Conservation (phyloP, 2,797 vertebrate genomes). For the Girardinus metallicus region DNA sequence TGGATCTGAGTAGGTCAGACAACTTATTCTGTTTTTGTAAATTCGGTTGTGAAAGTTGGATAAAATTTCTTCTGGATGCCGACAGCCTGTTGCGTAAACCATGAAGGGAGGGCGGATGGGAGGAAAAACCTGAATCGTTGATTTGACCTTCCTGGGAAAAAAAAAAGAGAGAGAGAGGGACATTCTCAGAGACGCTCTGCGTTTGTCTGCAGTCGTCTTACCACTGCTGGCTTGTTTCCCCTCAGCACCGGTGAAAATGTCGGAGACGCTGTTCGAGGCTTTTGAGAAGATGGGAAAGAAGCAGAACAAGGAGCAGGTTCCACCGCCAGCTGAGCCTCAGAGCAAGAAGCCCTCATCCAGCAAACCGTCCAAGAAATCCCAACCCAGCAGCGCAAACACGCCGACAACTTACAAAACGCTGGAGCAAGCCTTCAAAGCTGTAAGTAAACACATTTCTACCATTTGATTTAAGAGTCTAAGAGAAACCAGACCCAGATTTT, state of each 20-base stretch:
- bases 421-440: conserved; percentile 90
- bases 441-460: conserved; percentile 74
- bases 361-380: conserved; percentile 79
- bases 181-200: not conserved
- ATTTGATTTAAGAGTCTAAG: not conserved
- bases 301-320: conserved; percentile 96
- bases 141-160: not conserved
- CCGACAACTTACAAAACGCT: conserved; percentile 78
- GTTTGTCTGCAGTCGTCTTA: conserved; percentile 3
- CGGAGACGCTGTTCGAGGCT: conserved; percentile 85
- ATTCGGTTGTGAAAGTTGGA: conserved; percentile 22
- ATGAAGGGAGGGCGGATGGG: conserved; percentile 30
- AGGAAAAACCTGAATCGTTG: conserved; percentile 28
- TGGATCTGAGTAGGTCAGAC: not conserved
- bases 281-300: conserved; percentile 88
- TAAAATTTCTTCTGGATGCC: conserved; percentile 32
- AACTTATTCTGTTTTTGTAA: conserved; percentile 22
- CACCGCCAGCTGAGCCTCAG: conserved; percentile 80
- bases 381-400: conserved; percentile 41
- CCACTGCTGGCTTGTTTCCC: not conserved
- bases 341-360: conserved; percentile 73
- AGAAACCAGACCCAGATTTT: not conserved
- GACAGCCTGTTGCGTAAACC: conserved; percentile 45
- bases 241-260: conserved; percentile 83
- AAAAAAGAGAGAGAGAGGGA: not conserved